These are phyloP conservation scores for Pseudococcus jackbeardsleyi DNA, from an alignment of 2,888 invertebrate genomes.

Conservation along the genomic window DNA sequence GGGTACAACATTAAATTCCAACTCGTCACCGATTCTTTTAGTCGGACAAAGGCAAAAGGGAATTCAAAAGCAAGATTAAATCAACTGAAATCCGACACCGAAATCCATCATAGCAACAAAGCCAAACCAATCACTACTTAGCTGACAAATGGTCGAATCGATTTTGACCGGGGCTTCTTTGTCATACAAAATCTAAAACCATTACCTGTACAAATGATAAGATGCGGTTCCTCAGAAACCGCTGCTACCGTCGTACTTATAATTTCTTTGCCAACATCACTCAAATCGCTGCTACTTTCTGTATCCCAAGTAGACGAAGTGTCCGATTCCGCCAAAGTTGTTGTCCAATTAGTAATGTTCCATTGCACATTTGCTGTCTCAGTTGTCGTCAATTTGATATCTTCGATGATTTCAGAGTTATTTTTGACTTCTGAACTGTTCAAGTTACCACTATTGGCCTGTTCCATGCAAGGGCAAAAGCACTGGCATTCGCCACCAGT, in stretches of 20 bases:
- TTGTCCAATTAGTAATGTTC: background rate
- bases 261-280: background rate
- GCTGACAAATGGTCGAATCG: slow-evolving; percentile 23
- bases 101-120: slow-evolving; percentile 34
- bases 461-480: slow-evolving; percentile 75
- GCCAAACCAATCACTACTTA: slow-evolving; percentile 43
- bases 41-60: background rate
- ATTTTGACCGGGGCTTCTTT: background rate
- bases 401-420: background rate
- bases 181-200: slow-evolving; percentile 26
- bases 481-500: slow-evolving; percentile 81
- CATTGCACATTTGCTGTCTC: background rate
- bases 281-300: background rate
- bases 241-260: slow-evolving; percentile 6
- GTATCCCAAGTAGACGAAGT: background rate
- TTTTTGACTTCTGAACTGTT: background rate
- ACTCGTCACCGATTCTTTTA: background rate
- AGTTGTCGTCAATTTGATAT: background rate
- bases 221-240: background rate
- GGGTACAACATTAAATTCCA: background rate
- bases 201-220: slow-evolving; percentile 29
- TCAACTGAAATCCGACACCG: slow-evolving; percentile 42
- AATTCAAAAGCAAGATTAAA: slow-evolving; percentile 38
- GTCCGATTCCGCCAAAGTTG: background rate
- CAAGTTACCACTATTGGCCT: background rate